These are phyloP conservation scores for Tauraco erythrolophus DNA, from an alignment of 2,113 vertebrate genomes.

Conservation along the genomic window DNA sequence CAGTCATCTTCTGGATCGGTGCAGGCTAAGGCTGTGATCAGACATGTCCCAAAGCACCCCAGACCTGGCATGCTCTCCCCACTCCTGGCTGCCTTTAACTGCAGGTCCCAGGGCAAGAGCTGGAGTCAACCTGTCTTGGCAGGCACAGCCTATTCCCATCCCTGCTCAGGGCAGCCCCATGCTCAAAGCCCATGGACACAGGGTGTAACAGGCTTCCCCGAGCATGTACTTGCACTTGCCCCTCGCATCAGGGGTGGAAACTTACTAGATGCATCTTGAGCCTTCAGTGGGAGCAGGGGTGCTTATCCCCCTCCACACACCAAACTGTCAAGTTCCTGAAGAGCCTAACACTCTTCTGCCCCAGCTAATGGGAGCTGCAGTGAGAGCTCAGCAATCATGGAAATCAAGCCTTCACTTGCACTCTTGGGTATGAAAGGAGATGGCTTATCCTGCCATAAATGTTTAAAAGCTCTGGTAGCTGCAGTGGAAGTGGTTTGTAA, in stretches of 20 bases:
- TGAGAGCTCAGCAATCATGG: neutral
- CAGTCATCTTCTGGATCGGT: neutral
- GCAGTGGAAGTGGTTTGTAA: conserved; percentile 25
- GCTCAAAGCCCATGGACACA: neutral
- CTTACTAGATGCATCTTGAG: neutral
- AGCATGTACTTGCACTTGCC: fast-evolving
- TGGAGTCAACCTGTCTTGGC: neutral
- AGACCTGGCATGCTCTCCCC: neutral
- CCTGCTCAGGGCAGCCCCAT: neutral
- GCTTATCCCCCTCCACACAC: neutral
- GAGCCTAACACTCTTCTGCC: neutral
- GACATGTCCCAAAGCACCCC: neutral
- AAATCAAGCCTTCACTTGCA: neutral
- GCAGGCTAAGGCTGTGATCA: neutral
- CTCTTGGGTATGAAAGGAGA: neutral
- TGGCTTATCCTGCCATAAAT: neutral
- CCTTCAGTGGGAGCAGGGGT: neutral
- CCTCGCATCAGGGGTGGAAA: neutral
- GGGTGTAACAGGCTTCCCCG: fast-evolving
- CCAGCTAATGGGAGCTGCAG: neutral
- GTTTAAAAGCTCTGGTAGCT: neutral
- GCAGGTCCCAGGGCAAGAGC: neutral
- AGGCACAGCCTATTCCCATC: neutral
- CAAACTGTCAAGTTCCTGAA: neutral
- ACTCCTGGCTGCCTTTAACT: neutral